Conservation (phyloP, 2,113 vertebrate species). For the Irena cyanogastra region DNA sequence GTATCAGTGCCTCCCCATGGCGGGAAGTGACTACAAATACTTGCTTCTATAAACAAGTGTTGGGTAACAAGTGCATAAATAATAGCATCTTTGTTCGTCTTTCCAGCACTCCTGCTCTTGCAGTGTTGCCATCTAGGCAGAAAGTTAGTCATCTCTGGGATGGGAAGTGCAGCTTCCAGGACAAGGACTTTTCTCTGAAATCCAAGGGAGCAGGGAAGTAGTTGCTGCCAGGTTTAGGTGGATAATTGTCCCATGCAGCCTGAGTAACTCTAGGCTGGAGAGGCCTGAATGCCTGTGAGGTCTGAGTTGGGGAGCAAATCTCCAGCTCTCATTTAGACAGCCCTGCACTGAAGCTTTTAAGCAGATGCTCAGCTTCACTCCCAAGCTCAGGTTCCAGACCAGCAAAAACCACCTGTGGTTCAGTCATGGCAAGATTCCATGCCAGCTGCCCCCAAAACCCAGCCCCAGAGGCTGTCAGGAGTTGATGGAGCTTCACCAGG, state of each 20-base stretch:
- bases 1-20: neutral
- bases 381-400: neutral
- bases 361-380: neutral
- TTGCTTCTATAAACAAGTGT: neutral
- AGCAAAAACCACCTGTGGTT: neutral
- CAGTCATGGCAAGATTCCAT: rapidly evolving
- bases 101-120: neutral
- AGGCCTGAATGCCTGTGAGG: neutral
- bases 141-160: neutral
- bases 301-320: neutral
- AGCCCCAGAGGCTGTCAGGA: neutral
- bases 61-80: neutral
- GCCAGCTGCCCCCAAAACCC: neutral
- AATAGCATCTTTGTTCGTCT: neutral
- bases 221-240: neutral
- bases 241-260: neutral
- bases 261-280: neutral
- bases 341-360: neutral
- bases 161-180: neutral
- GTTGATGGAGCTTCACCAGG: neutral
- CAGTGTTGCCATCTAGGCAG: neutral
- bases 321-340: neutral
- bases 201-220: neutral
- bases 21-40: neutral
- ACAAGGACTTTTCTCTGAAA: neutral